Evolutionary conservation across 2,888 invertebrate genomes (phyloP).

Genomic region (Thera britannica): DNA sequence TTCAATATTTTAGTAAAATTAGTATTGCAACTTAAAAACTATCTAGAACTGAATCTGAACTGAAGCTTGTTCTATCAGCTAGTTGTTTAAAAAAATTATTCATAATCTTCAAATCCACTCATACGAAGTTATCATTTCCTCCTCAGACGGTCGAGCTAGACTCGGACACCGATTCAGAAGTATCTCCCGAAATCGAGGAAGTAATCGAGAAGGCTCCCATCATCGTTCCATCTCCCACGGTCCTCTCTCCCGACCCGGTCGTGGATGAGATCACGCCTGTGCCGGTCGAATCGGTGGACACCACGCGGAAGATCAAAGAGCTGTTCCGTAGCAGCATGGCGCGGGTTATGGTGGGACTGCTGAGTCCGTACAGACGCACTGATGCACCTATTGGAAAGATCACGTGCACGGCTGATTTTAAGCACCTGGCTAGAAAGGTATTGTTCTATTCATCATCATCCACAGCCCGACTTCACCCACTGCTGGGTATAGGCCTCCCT

Average conservation of each 20-base stretch:
- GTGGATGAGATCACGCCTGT: constrained; percentile 14
- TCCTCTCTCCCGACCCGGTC: constrained; percentile 18
- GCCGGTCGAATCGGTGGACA: constrained; percentile 68
- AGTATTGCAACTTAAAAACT: no score
- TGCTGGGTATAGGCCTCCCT: no score
- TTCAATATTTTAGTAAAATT: no score
- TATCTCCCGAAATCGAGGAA: constrained; percentile 31
- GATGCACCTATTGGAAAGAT: constrained; percentile 94
- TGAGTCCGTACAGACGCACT: constrained; percentile 94
- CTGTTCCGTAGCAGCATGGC: constrained; percentile 90
- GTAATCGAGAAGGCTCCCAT: constrained; percentile 26
- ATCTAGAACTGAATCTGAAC: no score
- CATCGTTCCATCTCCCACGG: constrained; percentile 23
- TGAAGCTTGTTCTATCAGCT: no score
- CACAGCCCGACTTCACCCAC: no score
- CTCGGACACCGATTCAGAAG: constrained; percentile 63
- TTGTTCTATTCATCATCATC: no score
- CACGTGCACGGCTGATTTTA: constrained; percentile 95
- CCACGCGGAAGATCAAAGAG: constrained; percentile 91
- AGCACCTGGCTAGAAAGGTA: constrained; percentile 97
- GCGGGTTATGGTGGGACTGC: constrained; percentile 92
- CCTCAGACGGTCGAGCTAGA: constrained; percentile 66
- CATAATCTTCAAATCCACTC: no score
- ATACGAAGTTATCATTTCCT: not conserved
- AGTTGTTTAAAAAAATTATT: no score